These are phyloP conservation scores for Leptopilina clavipes DNA, from an alignment of 1,140 invertebrate species.

Conservation along the genomic window DNA sequence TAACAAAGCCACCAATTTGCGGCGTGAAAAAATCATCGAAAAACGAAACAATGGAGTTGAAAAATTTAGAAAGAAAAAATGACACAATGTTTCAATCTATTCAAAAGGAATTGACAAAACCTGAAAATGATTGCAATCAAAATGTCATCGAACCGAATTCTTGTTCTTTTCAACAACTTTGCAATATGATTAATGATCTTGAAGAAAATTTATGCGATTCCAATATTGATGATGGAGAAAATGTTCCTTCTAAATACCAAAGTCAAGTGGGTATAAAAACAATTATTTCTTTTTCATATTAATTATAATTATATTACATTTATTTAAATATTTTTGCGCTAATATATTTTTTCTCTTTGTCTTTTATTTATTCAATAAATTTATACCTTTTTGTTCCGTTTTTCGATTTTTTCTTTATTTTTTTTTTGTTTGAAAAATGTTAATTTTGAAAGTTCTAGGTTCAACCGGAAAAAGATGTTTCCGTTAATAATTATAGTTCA, in stretches of 20 bases:
- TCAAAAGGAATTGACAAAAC: slow-evolving; percentile 42
- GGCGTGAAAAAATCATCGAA: not conserved
- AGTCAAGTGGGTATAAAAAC: not conserved
- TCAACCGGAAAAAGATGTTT: slow-evolving; percentile 63
- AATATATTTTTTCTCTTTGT: not conserved
- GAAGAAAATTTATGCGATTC: slow-evolving; percentile 53
- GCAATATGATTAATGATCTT: slow-evolving; percentile 64
- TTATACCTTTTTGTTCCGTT: not conserved
- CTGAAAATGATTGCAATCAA: slow-evolving; percentile 61
- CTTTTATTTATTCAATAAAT: not conserved
- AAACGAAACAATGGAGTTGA: not conserved
- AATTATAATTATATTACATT: not conserved
- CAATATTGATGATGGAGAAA: slow-evolving; percentile 28
- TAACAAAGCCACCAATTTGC: slow-evolving; percentile 49
- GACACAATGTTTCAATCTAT: slow-evolving; percentile 11
- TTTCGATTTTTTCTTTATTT: not conserved
- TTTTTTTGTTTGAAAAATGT: not conserved
- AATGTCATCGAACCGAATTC: slow-evolving; percentile 63
- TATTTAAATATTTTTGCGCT: not conserved
- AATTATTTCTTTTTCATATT: not conserved
- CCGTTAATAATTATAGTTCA: slow-evolving; percentile 32
- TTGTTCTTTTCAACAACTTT: slow-evolving; percentile 63
- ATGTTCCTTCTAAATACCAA: not conserved
- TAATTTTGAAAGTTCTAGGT: slow-evolving; percentile 50
- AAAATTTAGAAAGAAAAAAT: slow-evolving; percentile 16